Conservation (phyloP, 2,113 vertebrate species). For the Pongo abelii region DNA sequence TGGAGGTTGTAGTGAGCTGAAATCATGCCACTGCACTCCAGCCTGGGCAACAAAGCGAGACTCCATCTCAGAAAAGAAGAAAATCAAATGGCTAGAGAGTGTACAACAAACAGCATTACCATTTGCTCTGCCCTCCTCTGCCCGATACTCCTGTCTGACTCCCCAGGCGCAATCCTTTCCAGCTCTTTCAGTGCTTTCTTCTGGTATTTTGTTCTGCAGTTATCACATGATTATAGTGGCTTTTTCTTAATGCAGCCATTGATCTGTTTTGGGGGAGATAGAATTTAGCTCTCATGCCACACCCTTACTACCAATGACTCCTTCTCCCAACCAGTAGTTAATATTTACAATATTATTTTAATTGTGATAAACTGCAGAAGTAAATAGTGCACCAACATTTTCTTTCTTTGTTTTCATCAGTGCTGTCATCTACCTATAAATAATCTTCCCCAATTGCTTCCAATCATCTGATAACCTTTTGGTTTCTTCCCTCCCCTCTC, state of each 20-base stretch:
- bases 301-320: accelerated
- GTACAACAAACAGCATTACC: not conserved
- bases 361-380: not conserved
- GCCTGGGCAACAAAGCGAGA: too few relatives aligned
- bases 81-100: not conserved
- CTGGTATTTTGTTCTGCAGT: not conserved
- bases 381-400: not conserved
- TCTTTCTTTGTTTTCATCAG: not conserved
- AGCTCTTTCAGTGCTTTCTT: not conserved
- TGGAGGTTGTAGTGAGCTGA: too few relatives aligned
- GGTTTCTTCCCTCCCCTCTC: not conserved
- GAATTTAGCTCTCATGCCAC: not conserved
- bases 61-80: too few relatives aligned
- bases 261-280: not conserved
- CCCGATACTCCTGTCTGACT: too few relatives aligned
- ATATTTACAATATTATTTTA: not conserved
- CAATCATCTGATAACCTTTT: not conserved
- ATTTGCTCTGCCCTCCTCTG: not conserved
- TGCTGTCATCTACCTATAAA: not conserved
- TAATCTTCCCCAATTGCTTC: not conserved
- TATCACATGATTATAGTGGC: not conserved
- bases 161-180: not conserved
- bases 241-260: not conserved
- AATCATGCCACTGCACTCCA: too few relatives aligned
- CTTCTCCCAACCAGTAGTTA: not conserved